Evolutionary conservation across 2,888 invertebrate genomes (phyloP), one percentile per base, ranked within the genome.

Genomic region (Leistus spinibarbis): DNA sequence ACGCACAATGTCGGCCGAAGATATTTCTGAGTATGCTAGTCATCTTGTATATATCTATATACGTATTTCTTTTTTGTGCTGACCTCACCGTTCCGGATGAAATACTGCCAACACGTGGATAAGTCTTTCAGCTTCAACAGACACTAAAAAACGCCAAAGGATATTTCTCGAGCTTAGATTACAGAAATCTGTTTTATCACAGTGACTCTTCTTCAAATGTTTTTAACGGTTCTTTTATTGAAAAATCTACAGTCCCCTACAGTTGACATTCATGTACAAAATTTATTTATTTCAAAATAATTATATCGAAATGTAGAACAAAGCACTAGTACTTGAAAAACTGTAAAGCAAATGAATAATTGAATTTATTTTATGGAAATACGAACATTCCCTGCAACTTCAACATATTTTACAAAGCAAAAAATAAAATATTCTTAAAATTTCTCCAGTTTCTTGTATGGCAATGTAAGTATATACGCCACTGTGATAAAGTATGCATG

Each of bases 101-200:
- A 69, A 69, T 57, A 69, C 60, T 27, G 56, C 10, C 24, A 57
- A 13, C 23, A 69, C 57, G 69, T 69, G 57, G 56, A 20, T 57
- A 69, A 57, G 56, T 69, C 56, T 69, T 69, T 60, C 27, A 23
- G 40, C 13, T 40, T 40, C 40, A 40, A 13, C 13, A 10, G 13
- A 40, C 13, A 13, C 10, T 40, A 40, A 40, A 40, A 40, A 40
- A 40, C 40, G 7, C 13, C 5, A 40, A 40, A 40, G 40, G 40
- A 40, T 40, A 40, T 40, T 40, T 40, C 7, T 7, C 1, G 4
- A 7, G 40, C 3, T 2, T 13, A 5, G 40, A 40, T 40, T 40
- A 40, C 7, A 40, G 40, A 40, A 40, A 40, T 40, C 40, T 40
- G 40, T 40, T 10, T 13, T 40, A 40, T 13, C 40, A 40, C 13